Evolutionary conservation across 2,797 vertebrate species (phyloP), one percentile per base, ranked within the genome.

Genomic region (Diceros bicornis): DNA sequence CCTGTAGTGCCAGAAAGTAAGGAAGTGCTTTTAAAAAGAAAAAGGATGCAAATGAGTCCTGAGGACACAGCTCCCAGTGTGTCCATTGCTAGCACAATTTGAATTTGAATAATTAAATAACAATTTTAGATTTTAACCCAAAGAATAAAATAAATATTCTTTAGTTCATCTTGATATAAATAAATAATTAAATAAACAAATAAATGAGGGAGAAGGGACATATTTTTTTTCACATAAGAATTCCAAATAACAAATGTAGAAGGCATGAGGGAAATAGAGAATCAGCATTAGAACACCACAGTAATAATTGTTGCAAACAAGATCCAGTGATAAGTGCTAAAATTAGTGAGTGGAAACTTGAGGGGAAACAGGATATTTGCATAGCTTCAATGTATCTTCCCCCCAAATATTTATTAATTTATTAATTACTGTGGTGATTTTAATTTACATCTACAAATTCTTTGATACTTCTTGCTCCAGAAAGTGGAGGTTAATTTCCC

Each of bases 121-220:
- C 72, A 79, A 10, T 57, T 95, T 93, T 88, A 59, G 66, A 69
- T 84, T 77, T 41, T 83, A 90, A 68, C 44, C 79, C 13, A 61
- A 89, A 85, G 21, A 88, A 86, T 52, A 94, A 87, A 90, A 89
- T 83, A 79, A 69, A 59, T 75, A 62, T 64, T 89, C 4, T 52
- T 77, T 95, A 77, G 55, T 88, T 91, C 21, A 66, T 81, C 27
- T 18, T 96, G 62, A 87, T n/a, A 69, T n/a, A 92, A 94, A 86
- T 57, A 82, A 81, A 57, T 87, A 83, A 74, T 66, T 78, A 32
- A 78, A n/a, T 89, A 88, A 64, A 64, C 9, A 41, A 64, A 57
- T 16, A 44, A 62, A 27, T 88, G 6, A 21, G 52, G 44, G 29
- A 3, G 34, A 47, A 66, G 2, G n/a, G 62, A 59, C 41, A n/a